These are phyloP conservation scores for Morpho helenor DNA, from an alignment of 2,888 invertebrate genomes.

Conservation along the genomic window DNA sequence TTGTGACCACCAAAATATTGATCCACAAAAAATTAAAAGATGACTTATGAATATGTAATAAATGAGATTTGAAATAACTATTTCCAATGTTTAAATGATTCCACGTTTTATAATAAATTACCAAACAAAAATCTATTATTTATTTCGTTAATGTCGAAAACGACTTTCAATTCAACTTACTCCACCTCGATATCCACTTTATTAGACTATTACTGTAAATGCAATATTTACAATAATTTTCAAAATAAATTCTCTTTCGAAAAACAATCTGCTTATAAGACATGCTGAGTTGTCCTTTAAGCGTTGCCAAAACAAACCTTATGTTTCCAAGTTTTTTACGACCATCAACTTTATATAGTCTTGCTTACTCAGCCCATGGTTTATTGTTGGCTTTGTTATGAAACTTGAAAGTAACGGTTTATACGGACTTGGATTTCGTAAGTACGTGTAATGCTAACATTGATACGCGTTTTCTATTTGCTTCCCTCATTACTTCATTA, in stretches of 20 bases:
- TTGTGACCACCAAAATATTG: too few relatives aligned
- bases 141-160: too few relatives aligned
- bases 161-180: too few relatives aligned
- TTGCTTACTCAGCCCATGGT: slow-evolving; percentile 24
- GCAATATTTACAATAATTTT: background rate
- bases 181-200: background rate
- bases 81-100: too few relatives aligned
- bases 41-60: too few relatives aligned
- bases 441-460: slow-evolving; percentile 39
- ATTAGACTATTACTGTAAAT: background rate
- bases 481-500: slow-evolving; percentile 36
- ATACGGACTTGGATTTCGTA: slow-evolving; percentile 33
- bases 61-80: too few relatives aligned
- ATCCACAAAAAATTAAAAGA: too few relatives aligned
- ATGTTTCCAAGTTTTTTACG: slow-evolving; percentile 35
- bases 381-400: slow-evolving; percentile 30
- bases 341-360: slow-evolving; percentile 30
- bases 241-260: background rate
- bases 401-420: slow-evolving; percentile 34
- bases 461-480: slow-evolving; percentile 41
- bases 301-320: background rate
- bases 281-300: background rate
- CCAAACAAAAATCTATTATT: too few relatives aligned
- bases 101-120: too few relatives aligned
- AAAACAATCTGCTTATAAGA: background rate